Evolutionary conservation across 2,113 vertebrate species (phyloP).

Genomic region (Tympanuchus pallidicinctus): DNA sequence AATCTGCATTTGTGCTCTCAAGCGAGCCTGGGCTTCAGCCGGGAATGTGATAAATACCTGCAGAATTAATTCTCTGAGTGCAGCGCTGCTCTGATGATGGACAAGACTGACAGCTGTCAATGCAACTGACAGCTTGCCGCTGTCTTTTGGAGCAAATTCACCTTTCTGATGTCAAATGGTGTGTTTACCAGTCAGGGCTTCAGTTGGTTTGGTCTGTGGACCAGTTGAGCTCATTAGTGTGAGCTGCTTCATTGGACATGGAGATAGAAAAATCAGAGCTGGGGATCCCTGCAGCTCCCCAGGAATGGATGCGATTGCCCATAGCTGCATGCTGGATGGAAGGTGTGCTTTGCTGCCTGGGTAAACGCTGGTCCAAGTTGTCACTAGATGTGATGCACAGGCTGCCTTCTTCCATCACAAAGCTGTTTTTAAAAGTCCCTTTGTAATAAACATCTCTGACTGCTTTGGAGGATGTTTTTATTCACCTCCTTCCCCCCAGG

Average conservation of each 20-base stretch:
- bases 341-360: background rate
- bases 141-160: background rate
- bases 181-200: background rate
- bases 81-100: background rate
- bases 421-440: background rate
- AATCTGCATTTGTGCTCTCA: background rate
- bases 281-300: background rate
- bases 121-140: background rate
- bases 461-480: background rate
- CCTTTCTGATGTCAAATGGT: background rate
- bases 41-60: background rate
- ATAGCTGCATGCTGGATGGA: fast-evolving
- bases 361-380: background rate
- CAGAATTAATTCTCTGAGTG: background rate
- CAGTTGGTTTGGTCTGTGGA: background rate
- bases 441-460: background rate
- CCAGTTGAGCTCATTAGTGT: background rate
- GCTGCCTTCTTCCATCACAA: background rate
- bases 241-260: background rate
- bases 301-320: background rate
- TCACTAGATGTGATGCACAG: background rate
- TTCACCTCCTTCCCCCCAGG: background rate
- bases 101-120: constrained; percentile 60
- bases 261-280: background rate
- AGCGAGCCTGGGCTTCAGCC: background rate